Evolutionary conservation across 2,113 vertebrate genomes (phyloP).

Genomic region (Cavia aperea): DNA sequence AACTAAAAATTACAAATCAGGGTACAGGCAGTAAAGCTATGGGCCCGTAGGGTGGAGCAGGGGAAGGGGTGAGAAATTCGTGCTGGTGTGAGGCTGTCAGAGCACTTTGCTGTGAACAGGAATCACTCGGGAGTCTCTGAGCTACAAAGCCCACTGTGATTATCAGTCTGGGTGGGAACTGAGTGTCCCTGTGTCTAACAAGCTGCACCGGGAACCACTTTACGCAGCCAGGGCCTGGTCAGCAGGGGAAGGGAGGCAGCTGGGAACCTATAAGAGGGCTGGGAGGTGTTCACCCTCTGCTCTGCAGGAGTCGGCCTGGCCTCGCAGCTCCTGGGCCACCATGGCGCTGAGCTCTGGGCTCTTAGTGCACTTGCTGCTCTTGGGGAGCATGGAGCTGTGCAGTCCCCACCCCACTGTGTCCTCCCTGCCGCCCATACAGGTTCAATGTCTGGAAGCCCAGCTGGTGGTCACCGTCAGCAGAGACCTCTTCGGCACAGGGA

Average conservation of each 20-base stretch:
- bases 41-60: rapidly evolving
- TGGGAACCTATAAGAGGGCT: constrained; percentile 44
- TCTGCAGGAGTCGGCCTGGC: neutral
- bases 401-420: rapidly evolving
- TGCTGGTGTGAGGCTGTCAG: neutral
- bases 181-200: neutral
- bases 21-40: neutral
- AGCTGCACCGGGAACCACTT: neutral
- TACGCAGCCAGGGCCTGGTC: neutral
- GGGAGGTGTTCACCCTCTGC: rapidly evolving
- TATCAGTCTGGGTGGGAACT: neutral
- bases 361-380: constrained; percentile 46
- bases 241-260: neutral
- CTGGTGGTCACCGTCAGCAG: constrained; percentile 57
- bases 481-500: constrained; percentile 70
- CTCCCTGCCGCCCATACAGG: neutral
- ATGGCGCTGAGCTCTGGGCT: neutral
- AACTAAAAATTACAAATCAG: neutral
- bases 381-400: neutral
- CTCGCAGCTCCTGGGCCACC: rapidly evolving
- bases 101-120: neutral
- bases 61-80: neutral
- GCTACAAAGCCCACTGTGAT: neutral
- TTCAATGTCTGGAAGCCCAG: constrained; percentile 66
- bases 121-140: neutral